Conservation (phyloP, 2,113 vertebrate genomes). For the Chinchilla lanigera region DNA sequence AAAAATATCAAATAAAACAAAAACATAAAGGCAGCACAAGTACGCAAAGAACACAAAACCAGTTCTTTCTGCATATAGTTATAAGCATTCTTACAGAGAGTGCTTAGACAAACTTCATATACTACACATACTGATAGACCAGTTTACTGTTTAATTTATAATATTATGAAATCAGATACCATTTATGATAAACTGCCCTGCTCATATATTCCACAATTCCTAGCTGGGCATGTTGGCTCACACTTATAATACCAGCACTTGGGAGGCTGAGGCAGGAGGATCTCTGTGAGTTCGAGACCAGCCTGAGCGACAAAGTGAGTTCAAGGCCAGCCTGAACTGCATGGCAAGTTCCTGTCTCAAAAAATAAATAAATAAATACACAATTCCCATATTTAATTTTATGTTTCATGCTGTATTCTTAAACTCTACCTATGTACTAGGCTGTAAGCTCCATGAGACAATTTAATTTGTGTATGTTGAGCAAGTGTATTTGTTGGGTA, state of each 20-base stretch:
- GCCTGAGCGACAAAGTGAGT: no score
- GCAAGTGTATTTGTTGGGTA: neutral
- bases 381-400: neutral
- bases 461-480: neutral
- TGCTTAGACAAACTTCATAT: neutral
- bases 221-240: no score
- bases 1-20: neutral
- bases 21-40: constrained; percentile 1
- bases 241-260: no score
- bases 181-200: neutral
- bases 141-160: neutral
- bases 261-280: no score
- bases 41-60: neutral
- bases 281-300: no score
- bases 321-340: no score
- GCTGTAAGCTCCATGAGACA: neutral
- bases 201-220: neutral
- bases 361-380: no score
- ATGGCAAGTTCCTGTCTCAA: no score
- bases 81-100: neutral
- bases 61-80: neutral
- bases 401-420: neutral
- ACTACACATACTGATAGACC: neutral
- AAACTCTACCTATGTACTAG: neutral
- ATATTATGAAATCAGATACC: neutral